A percentile compares a stretch with the other conserved stretches of the same genome.
phyloP scores from a whole-genome alignment of 2,113 vertebrate species.

The Serilophus lunatus region DNA sequence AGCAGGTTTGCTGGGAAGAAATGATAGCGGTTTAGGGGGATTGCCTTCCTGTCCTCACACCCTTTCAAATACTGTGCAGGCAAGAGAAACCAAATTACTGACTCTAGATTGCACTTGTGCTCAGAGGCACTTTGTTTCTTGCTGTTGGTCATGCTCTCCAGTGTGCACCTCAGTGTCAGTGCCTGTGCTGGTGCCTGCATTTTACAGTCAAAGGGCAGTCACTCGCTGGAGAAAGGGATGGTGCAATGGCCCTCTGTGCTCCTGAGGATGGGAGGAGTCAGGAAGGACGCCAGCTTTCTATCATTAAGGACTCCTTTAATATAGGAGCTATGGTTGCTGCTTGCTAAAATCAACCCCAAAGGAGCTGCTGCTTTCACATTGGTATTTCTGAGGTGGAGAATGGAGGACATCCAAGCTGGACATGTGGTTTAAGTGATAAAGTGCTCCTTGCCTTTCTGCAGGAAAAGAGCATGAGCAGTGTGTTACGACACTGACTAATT shows the following conservation, averaged over 20 bases:
- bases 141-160: neutral
- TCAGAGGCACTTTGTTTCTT: neutral
- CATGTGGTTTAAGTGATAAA: neutral
- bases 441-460: neutral
- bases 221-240: neutral
- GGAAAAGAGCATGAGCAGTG: neutral
- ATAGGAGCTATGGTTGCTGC: neutral
- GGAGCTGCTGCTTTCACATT: neutral
- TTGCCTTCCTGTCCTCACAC: neutral
- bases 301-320: neutral
- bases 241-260: neutral
- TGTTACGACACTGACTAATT: neutral
- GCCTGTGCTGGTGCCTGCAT: neutral
- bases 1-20: neutral
- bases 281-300: neutral
- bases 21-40: neutral
- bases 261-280: neutral
- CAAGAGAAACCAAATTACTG: neutral
- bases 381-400: neutral
- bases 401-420: neutral
- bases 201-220: neutral
- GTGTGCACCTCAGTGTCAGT: neutral
- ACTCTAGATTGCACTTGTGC: rapidly evolving
- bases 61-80: rapidly evolving
- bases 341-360: neutral